Base-by-base conservation (phyloP, 1,140 invertebrate genomes). In the Tetramorium simillimum region DNA sequence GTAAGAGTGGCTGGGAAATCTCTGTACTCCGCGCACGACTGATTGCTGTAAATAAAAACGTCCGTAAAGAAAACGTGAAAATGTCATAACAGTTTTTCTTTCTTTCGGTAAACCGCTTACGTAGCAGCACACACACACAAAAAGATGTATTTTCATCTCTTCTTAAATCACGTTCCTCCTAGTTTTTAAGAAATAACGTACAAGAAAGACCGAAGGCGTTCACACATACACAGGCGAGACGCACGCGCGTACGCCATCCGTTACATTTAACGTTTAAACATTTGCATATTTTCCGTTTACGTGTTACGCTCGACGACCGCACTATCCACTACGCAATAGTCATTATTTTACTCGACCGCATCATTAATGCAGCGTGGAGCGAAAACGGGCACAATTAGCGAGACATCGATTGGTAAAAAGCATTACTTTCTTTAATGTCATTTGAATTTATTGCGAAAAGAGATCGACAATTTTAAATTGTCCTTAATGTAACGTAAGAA, bases 31-130 rank as follows among this genome's bases (percentile, higher is more conserved):
- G 63, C 24, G 46, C 10, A 58, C 69, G 60, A 75, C 53, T 60
- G 80, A 84, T 84, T 84, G 80, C 53, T 40, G 28, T 46, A 33
- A 73, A 58, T 75, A 84, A 84, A 84, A 84, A 84, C 80, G 21
- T 21, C 24, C 51, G 12, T 46, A 40, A 3, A 9, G 69, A 60
- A 72, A 84, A 60, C n/a, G 43, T n/a, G 53, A 43, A 49, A 60
- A 62, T 84, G 69, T 75, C 53, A 69, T 82, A 82, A 82, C 80
- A 43, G n/a, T 84, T 75, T 84, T 75, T 60, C 80, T 37, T 84
- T 73, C 69, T 46, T 33, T 73, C 69, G 40, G 40, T 75, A 58
- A 73, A 84, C 40, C 53, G 53, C 69, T 73, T 73, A 60, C 28
- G 18, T 56, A 16, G 14, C 21, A 24, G 73, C 33, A 60, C n/a